These are phyloP conservation scores for Panurus biarmicus DNA, from an alignment of 2,113 vertebrate genomes.

Conservation along the genomic window DNA sequence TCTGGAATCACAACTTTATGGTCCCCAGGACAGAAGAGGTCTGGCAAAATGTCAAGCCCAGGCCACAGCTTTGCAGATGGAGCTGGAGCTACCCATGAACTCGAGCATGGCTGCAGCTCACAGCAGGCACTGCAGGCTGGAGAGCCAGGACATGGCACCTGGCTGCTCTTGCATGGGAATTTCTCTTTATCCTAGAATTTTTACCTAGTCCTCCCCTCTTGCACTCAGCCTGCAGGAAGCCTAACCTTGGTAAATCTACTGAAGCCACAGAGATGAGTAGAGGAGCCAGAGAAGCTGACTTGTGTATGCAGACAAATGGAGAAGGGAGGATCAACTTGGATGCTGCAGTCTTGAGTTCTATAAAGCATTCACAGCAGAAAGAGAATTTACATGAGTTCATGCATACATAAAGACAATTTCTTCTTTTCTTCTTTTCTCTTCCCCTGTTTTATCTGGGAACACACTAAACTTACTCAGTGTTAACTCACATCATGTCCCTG, in stretches of 20 bases:
- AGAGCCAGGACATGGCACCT: neutral
- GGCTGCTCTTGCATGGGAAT: neutral
- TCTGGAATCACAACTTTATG: conserved; percentile 36
- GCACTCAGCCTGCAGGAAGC: neutral
- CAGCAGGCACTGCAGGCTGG: neutral
- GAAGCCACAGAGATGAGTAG: neutral
- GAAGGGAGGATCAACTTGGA: neutral
- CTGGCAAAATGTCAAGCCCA: conserved; percentile 25
- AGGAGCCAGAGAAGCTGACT: neutral
- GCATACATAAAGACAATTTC: neutral
- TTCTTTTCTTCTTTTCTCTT: neutral
- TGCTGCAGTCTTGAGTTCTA: neutral
- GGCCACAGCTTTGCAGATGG: neutral
- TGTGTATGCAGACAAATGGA: neutral
- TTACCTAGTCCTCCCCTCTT: neutral
- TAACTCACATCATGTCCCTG: neutral
- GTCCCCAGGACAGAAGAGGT: conserved; percentile 1
- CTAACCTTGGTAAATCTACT: neutral
- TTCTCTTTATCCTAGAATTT: neutral
- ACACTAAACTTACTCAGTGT: neutral
- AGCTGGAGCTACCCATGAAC: neutral
- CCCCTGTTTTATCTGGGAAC: neutral
- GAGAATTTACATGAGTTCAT: neutral
- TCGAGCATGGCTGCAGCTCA: neutral
- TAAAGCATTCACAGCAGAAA: neutral